Percentiles rank a stretch among this genome's conserved stretches.
Conservation (phyloP, 1,140 invertebrate species). For the Lepidurus arcticus region DNA sequence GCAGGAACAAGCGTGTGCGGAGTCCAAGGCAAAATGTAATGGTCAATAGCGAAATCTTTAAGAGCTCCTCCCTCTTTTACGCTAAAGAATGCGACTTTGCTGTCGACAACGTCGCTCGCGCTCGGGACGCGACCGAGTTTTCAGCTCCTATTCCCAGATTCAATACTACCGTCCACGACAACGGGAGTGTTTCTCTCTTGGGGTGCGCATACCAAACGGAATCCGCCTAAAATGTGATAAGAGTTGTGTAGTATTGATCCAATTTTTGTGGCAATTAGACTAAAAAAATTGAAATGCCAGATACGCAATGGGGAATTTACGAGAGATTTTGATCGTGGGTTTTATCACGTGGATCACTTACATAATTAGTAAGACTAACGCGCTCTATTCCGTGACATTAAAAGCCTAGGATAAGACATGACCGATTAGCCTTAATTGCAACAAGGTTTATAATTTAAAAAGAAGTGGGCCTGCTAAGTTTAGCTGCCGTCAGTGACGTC, state of each 20-base stretch:
- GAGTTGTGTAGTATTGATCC: neutral
- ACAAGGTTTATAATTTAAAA: too few species aligned
- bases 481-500: too few species aligned
- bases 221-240: too few species aligned
- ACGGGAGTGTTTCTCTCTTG: neutral
- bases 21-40: neutral
- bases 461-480: too few species aligned
- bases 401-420: neutral
- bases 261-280: neutral
- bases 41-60: constrained; percentile 1
- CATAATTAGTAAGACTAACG: neutral
- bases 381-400: neutral
- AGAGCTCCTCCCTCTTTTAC: neutral
- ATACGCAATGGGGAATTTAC: neutral
- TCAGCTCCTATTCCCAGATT: neutral
- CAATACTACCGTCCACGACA: neutral
- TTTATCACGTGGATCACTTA: neutral
- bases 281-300: neutral
- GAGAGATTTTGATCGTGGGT: neutral
- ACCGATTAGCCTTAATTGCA: too few species aligned
- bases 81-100: neutral
- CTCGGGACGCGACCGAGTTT: neutral
- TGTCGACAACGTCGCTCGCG: neutral
- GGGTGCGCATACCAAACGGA: neutral
- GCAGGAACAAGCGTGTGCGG: neutral